Percentiles rank a stretch among this genome's conserved stretches.
Conservation (phyloP, 2,888 invertebrate species). For the Ferrisia virgata region DNA sequence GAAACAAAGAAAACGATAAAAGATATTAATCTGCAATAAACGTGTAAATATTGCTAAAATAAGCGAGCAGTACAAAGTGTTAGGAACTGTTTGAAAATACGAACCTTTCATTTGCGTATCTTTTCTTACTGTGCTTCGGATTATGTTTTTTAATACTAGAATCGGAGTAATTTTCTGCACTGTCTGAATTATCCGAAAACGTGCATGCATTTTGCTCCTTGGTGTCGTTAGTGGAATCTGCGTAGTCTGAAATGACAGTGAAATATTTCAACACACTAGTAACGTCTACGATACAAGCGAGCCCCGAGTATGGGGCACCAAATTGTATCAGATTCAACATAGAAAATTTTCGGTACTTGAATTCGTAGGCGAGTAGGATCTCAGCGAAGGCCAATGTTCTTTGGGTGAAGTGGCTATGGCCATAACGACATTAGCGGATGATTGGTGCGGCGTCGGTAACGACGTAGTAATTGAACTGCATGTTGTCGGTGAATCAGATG, state of each 20-base stretch:
- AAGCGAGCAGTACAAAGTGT: too few species aligned
- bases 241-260: conserved; percentile 4
- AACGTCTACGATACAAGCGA: too few species aligned
- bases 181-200: conserved; percentile 37
- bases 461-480: neutral
- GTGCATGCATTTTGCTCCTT: conserved; percentile 19
- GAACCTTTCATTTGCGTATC: conserved; percentile 18
- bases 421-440: neutral
- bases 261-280: too few species aligned
- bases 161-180: conserved; percentile 33
- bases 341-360: conserved; percentile 14
- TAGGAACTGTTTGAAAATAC: neutral
- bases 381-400: conserved; percentile 31
- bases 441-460: neutral
- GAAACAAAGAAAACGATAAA: neutral
- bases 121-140: conserved; percentile 37
- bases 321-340: too few species aligned
- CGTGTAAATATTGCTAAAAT: too few species aligned
- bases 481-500: conserved; percentile 46
- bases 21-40: neutral
- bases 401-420: neutral
- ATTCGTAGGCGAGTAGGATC: conserved; percentile 34
- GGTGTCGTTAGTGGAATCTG: conserved; percentile 26
- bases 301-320: too few species aligned
- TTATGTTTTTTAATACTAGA: conserved; percentile 23